Evolutionary conservation across 2,888 invertebrate species (phyloP), one percentile per base, ranked within the genome.

Genomic region (Ochropacha duplaris): DNA sequence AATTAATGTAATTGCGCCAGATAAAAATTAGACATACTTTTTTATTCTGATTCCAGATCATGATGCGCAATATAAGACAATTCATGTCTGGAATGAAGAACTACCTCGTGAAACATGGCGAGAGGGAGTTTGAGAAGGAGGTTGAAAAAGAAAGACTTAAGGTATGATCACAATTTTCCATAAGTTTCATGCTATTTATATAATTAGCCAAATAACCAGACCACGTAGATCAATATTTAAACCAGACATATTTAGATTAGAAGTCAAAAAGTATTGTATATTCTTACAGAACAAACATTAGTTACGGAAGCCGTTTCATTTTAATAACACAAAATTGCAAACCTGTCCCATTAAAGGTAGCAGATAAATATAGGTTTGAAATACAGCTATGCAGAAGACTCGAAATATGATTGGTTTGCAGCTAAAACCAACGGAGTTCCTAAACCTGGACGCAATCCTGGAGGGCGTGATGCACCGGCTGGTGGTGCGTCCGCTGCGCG

Each of bases 21-120:
- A n/a, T n/a, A n/a, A n/a, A n/a, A n/a, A n/a, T n/a, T n/a, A n/a
- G n/a, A n/a, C n/a, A n/a, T n/a, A n/a, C n/a, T n/a, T n/a, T n/a
- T n/a, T 54, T 1, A 49, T 61, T 57, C 51, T 28, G 56, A 61
- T 79, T 79, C 31, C 69, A 94, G 94, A 94, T 97, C 58, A 97
- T 97, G 65, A 97, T 97, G 97, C 94, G 97, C 61, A 97, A 97
- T 78, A 97, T 98, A 94, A 94, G 99, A 0, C 98, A 99, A 86
- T 99, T 99, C 83, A 98, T 99, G 97, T 98, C 97, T 16, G 99
- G 99, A 57, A 99, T 99, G 96, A 99, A 99, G 87, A 99, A 99
- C 87, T 99, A 99, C 87, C 93, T 99, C 61, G 97, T 99, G 34
- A 98, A 98, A 78, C 98, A 98, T 76, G 99, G 99, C 19, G 99